A percentile compares a stretch with the other conserved stretches of the same genome.
Conservation (phyloP, 30 jellyfish, hydroid and myxozoan species). For the Aurelia sp. region DNA sequence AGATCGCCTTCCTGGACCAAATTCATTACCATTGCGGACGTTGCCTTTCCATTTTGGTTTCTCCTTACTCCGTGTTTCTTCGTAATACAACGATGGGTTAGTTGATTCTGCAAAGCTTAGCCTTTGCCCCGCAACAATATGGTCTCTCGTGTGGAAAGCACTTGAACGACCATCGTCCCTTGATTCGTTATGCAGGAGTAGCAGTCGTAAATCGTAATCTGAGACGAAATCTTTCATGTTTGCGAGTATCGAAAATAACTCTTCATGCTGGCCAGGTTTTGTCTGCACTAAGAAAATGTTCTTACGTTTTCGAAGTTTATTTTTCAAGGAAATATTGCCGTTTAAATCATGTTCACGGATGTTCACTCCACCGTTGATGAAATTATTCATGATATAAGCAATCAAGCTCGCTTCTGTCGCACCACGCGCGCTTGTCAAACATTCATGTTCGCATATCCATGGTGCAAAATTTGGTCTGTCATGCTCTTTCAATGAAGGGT, state of each 20-base stretch:
- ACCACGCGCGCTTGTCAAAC: constrained; percentile 29
- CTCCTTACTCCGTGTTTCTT: no score
- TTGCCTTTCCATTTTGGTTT: neutral
- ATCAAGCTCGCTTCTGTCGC: constrained; percentile 53
- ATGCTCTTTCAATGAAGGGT: constrained; percentile 12
- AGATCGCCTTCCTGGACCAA: neutral
- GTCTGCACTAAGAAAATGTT: constrained; percentile 34
- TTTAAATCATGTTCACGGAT: neutral
- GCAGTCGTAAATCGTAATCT: neutral
- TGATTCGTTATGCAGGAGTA: neutral
- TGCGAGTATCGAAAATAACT: constrained; percentile 12
- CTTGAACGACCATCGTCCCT: neutral
- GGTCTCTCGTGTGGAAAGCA: neutral
- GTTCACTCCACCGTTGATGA: neutral
- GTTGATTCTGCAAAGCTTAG: neutral
- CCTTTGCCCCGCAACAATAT: neutral
- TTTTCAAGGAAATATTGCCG: neutral
- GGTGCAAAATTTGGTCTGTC: constrained; percentile 32
- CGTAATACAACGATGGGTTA: neutral
- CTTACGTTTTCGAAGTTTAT: neutral
- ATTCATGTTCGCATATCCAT: constrained; percentile 46
- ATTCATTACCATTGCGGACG: neutral
- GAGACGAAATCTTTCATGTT: neutral
- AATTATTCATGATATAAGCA: constrained; percentile 40
- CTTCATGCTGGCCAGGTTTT: constrained; percentile 65